Evolutionary conservation across 2,888 invertebrate species (phyloP).

Genomic region (Eurytoma adleriae): DNA sequence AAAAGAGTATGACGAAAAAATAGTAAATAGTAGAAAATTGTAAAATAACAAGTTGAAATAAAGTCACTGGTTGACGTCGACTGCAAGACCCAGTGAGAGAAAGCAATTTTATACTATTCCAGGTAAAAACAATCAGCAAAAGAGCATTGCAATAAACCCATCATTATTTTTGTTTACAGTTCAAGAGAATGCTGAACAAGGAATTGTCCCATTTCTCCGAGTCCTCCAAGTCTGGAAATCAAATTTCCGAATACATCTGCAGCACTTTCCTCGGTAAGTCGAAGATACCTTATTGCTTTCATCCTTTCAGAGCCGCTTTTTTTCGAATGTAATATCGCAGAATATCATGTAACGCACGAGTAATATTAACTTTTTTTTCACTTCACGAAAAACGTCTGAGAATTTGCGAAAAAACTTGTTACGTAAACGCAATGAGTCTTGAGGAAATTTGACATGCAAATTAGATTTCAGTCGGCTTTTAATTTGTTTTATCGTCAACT

Average conservation of each 20-base stretch:
- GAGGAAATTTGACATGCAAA: constrained; percentile 17
- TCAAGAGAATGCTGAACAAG: constrained; percentile 99
- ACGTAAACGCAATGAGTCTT: background rate
- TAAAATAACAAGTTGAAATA: too few species aligned
- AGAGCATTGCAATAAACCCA: too few species aligned
- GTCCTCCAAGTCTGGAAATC: constrained; percentile 98
- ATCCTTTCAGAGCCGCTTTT: background rate
- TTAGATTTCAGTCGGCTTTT: constrained; percentile 11
- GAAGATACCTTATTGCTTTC: background rate
- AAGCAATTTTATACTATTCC: too few species aligned
- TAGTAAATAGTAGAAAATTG: too few species aligned
- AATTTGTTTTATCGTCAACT: constrained; percentile 32
- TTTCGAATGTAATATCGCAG: background rate
- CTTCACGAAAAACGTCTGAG: background rate
- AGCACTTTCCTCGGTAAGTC: constrained; percentile 98
- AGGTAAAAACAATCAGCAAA: too few species aligned
- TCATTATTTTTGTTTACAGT: constrained; percentile 83
- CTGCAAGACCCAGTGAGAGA: too few species aligned
- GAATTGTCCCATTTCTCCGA: constrained; percentile 99
- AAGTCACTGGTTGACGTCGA: too few species aligned
- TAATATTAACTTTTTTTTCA: background rate
- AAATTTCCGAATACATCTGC: constrained; percentile 99
- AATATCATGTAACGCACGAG: background rate
- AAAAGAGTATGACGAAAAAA: too few species aligned
- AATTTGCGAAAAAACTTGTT: background rate